Evolutionary conservation across 2,797 vertebrate species (phyloP).

Genomic region (Eutrigla gurnardus): DNA sequence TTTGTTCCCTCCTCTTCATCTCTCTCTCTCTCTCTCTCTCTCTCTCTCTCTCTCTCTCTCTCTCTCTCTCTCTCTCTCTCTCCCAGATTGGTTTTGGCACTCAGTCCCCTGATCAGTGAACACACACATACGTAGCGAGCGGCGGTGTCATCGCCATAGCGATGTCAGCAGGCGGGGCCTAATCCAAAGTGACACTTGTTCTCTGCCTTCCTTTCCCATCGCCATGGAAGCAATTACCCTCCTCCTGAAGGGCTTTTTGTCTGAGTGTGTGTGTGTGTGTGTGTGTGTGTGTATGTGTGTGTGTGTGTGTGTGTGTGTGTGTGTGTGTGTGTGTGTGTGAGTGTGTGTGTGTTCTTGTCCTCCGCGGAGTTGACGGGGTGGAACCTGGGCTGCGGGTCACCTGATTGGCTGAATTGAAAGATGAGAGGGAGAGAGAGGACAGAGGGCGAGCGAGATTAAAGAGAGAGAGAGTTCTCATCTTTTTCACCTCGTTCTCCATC

Average conservation of each 20-base stretch:
- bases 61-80: neutral
- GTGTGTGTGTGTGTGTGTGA: slow-evolving; percentile 66
- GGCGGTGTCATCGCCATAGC: slow-evolving; percentile 92
- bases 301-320: slow-evolving; percentile 76
- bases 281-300: slow-evolving; percentile 76
- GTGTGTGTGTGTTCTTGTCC: slow-evolving; percentile 27
- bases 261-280: slow-evolving; percentile 57
- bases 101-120: slow-evolving; percentile 85
- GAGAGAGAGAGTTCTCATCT: neutral
- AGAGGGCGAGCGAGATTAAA: neutral
- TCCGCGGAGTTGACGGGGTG: slow-evolving; percentile 67
- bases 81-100: slow-evolving; percentile 95
- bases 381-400: slow-evolving; percentile 70
- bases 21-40: neutral
- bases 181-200: slow-evolving; percentile 99
- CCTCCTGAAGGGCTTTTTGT: slow-evolving; percentile 96
- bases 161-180: slow-evolving; percentile 94
- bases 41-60: neutral
- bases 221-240: slow-evolving; percentile 98
- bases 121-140: slow-evolving; percentile 73
- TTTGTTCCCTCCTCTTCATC: neutral
- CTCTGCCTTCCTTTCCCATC: slow-evolving; percentile 95
- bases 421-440: slow-evolving; percentile 15
- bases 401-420: slow-evolving; percentile 70
- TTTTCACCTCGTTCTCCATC: no score